Evolutionary conservation across 2,113 vertebrate species (phyloP).

Genomic region (Leptosomus discolor): DNA sequence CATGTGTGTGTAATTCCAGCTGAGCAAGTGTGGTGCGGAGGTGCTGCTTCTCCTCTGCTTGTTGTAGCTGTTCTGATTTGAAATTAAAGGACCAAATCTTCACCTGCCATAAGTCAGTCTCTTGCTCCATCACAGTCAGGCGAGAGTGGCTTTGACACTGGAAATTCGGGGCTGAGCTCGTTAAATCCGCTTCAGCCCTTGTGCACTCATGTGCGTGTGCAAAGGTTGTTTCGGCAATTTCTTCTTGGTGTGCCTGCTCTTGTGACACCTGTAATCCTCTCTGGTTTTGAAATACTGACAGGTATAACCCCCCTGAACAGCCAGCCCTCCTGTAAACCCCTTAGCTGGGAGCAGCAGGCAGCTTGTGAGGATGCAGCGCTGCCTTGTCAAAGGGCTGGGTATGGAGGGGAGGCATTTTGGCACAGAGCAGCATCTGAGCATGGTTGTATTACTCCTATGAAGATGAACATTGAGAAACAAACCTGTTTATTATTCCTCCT

Average conservation of each 20-base stretch:
- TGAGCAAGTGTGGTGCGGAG: not conserved
- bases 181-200: not conserved
- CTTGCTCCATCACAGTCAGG: not conserved
- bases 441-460: not conserved
- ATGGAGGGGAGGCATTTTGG: not conserved
- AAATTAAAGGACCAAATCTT: not conserved
- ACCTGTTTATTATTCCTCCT: not conserved
- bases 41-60: not conserved
- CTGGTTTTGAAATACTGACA: not conserved
- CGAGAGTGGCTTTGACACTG: rapidly evolving
- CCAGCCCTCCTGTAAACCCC: not conserved
- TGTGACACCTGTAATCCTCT: not conserved
- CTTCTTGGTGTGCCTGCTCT: not conserved
- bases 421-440: not conserved
- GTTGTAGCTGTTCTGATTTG: not conserved
- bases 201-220: not conserved
- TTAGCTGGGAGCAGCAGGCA: not conserved
- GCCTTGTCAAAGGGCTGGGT: not conserved
- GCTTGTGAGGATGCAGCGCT: rapidly evolving
- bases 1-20: rapidly evolving
- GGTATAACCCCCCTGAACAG: rapidly evolving
- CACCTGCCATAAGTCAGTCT: not conserved
- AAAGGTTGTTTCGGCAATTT: not conserved
- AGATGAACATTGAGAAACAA: not conserved
- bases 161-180: not conserved